These are phyloP conservation scores for Pedicia rivosa DNA, from an alignment of 2,888 invertebrate species.

Conservation along the genomic window DNA sequence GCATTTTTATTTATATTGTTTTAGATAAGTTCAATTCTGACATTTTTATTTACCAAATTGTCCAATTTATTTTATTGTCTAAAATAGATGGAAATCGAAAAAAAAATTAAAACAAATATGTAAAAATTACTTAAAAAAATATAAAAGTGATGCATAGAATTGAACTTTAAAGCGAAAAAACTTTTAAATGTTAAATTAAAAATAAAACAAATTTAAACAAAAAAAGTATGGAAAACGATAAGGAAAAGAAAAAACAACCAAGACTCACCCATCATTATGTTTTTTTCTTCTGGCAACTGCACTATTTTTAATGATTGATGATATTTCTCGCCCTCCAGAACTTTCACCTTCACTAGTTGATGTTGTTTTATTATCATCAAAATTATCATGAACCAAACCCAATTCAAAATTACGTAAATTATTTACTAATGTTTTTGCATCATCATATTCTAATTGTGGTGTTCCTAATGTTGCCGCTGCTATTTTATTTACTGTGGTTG, in stretches of 20 bases:
- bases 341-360: conserved; percentile 33
- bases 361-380: conserved; percentile 5
- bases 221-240: no score
- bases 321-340: conserved; percentile 33
- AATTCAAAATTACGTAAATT: conserved; percentile 25
- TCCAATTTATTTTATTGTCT: no score
- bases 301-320: conserved; percentile 33
- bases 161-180: no score
- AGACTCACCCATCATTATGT: conserved; percentile 35
- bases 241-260: conserved; percentile 6
- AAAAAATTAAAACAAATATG: no score
- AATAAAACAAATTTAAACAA: no score
- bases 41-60: no score
- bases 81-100: no score
- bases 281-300: conserved; percentile 30
- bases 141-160: no score
- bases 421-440: conserved; percentile 25
- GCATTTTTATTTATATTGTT: no score
- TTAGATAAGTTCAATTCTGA: no score
- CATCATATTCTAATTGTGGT: conserved; percentile 18
- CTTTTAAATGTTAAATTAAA: no score
- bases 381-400: conserved; percentile 7
- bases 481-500: conserved; percentile 8
- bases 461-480: neutral
- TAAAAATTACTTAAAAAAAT: no score